phyloP scores from a whole-genome alignment of 2,888 invertebrate species.

The Tortricodes alternella region DNA sequence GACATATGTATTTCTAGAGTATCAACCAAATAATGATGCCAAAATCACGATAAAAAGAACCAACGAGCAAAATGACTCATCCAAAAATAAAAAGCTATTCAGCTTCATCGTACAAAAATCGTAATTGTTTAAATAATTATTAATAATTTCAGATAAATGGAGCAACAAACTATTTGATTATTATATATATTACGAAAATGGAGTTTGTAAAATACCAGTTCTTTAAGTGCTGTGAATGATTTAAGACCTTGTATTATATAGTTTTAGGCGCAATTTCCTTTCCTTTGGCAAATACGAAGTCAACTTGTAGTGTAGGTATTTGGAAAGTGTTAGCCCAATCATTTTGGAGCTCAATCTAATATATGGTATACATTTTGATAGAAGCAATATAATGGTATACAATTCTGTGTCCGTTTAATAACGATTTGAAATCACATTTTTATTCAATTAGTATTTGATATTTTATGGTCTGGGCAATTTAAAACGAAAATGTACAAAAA shows the following conservation, averaged over 20 bases:
- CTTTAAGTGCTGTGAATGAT: conserved; percentile 56
- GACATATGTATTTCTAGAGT: too few relatives aligned
- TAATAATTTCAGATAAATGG: conserved; percentile 34
- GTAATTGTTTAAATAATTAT: conserved; percentile 33
- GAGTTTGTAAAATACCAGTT: conserved; percentile 57
- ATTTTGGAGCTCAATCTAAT: conserved; percentile 37
- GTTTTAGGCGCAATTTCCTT: conserved; percentile 42
- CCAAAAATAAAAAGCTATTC: conserved; percentile 1
- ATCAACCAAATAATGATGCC: too few relatives aligned
- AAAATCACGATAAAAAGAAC: too few relatives aligned
- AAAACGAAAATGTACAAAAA: too few relatives aligned
- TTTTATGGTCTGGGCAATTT: conserved; percentile 28
- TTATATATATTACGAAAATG: conserved; percentile 34
- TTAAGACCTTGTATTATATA: conserved; percentile 52
- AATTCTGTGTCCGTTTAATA: conserved; percentile 33
- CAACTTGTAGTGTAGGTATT: too few relatives aligned
- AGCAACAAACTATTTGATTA: conserved; percentile 4
- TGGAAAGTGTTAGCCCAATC: neutral
- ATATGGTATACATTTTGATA: conserved; percentile 44
- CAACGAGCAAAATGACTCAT: neutral
- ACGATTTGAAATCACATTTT: conserved; percentile 50
- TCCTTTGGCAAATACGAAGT: conserved; percentile 41
- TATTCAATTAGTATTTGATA: conserved; percentile 28
- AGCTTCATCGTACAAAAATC: conserved; percentile 28
- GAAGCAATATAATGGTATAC: too few relatives aligned